Percentiles rank a stretch among this genome's conserved stretches.
Evolutionary conservation across 2,113 vertebrate species (phyloP).

Genomic region (Dolichotis patagonum): DNA sequence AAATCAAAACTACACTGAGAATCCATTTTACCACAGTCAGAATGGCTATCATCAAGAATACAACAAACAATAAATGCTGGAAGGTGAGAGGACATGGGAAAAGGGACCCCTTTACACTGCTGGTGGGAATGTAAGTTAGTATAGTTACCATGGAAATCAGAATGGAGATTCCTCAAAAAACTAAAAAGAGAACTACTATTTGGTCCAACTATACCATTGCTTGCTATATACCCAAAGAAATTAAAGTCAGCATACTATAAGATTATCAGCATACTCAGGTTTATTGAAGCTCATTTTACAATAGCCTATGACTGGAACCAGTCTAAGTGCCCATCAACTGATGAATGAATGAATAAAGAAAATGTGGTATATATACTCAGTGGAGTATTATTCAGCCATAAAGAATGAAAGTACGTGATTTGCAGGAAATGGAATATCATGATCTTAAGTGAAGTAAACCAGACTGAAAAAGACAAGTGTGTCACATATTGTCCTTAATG

Average conservation of each 20-base stretch:
- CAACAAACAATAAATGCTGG: background rate
- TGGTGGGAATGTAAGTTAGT: background rate
- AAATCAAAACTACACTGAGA: background rate
- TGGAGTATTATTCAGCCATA: background rate
- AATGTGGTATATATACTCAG: background rate
- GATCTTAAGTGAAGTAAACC: background rate
- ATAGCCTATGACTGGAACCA: background rate
- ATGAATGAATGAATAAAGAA: background rate
- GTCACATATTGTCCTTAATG: background rate
- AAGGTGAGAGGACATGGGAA: background rate
- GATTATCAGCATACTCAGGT: background rate
- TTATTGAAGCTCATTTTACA: background rate
- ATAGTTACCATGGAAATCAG: background rate
- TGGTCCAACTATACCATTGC: background rate
- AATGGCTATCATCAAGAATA: background rate
- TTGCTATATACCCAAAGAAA: background rate
- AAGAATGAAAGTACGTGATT: background rate
- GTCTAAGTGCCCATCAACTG: background rate
- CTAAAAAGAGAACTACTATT: background rate
- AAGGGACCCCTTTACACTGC: background rate
- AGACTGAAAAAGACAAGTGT: background rate
- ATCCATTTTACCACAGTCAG: background rate
- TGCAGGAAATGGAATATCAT: background rate
- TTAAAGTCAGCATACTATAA: background rate
- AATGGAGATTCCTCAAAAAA: background rate